phyloP scores from a whole-genome alignment of 1,140 invertebrate species.

The Stegodyphus mimosarum region DNA sequence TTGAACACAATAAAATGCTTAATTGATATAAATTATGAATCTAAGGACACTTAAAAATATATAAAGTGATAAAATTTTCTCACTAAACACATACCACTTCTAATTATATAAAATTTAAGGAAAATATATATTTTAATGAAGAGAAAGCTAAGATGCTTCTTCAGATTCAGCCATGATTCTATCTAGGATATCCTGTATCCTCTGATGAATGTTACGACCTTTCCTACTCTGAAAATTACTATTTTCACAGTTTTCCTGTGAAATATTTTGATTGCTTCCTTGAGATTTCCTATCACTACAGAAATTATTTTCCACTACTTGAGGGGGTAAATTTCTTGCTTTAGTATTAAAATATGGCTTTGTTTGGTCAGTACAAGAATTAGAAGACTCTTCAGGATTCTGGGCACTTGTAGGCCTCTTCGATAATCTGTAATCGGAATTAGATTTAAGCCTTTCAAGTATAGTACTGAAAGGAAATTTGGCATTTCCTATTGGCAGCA shows the following conservation, averaged over 20 bases:
- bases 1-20: too few relatives aligned
- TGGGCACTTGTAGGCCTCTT: not conserved
- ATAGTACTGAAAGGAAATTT: constrained; percentile 54
- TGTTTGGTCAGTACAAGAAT: not conserved
- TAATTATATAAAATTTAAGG: too few relatives aligned
- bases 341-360: not conserved
- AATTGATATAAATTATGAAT: too few relatives aligned
- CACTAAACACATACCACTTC: too few relatives aligned
- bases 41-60: too few relatives aligned
- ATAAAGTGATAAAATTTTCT: too few relatives aligned
- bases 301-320: not conserved
- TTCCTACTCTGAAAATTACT: constrained; percentile 12
- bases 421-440: constrained; percentile 33
- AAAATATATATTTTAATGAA: too few relatives aligned
- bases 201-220: constrained; percentile 51
- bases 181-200: constrained; percentile 56
- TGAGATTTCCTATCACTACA: not conserved
- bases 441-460: constrained; percentile 45
- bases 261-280: not conserved
- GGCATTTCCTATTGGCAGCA: not conserved
- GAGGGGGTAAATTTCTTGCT: not conserved
- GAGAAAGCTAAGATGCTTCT: not conserved
- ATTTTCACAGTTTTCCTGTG: constrained; percentile 8
- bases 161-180: constrained; percentile 53
- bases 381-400: not conserved